A percentile compares a stretch with the other conserved stretches of the same genome.
phyloP scores from a whole-genome alignment of 2,888 invertebrate species.

The Lagria hirta region DNA sequence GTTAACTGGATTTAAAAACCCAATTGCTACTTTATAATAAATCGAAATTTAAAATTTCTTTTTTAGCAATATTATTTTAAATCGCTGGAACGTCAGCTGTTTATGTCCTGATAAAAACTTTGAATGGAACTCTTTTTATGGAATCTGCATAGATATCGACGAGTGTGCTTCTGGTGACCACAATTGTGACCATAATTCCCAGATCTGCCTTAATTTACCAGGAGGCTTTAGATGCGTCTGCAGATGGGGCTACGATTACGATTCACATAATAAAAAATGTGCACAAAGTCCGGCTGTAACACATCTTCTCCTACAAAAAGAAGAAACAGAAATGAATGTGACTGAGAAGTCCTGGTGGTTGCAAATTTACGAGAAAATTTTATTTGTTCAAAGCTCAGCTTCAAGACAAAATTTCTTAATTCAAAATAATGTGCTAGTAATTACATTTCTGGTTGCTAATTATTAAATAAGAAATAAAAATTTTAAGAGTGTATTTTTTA shows the following conservation, averaged over 20 bases:
- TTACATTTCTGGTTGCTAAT: no score
- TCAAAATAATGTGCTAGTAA: no score
- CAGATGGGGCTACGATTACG: conserved; percentile 55
- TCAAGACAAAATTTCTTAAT: no score
- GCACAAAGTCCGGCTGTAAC: conserved; percentile 39
- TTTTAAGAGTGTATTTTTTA: no score
- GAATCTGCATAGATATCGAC: conserved; percentile 65
- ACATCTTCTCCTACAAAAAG: conserved; percentile 38
- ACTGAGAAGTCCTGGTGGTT: conserved; percentile 5
- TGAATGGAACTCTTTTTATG: conserved; percentile 62
- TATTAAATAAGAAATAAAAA: no score
- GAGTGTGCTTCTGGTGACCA: conserved; percentile 56
- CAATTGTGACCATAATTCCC: conserved; percentile 51
- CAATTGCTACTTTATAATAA: no score
- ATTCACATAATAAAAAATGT: conserved; percentile 39
- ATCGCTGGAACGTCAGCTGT: conserved; percentile 65
- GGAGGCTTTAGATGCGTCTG: conserved; percentile 58
- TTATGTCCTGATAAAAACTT: conserved; percentile 57
- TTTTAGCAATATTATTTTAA: conserved; percentile 56
- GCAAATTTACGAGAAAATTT: conserved; percentile 1
- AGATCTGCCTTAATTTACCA: conserved; percentile 62
- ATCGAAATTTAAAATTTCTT: conserved; percentile 16
- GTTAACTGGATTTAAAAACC: no score
- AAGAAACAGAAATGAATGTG: conserved; percentile 13
- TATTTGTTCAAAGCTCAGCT: no score